These are phyloP conservation scores for Eulemur albifrons DNA, from an alignment of 2,797 vertebrate genomes.

Conservation along the genomic window DNA sequence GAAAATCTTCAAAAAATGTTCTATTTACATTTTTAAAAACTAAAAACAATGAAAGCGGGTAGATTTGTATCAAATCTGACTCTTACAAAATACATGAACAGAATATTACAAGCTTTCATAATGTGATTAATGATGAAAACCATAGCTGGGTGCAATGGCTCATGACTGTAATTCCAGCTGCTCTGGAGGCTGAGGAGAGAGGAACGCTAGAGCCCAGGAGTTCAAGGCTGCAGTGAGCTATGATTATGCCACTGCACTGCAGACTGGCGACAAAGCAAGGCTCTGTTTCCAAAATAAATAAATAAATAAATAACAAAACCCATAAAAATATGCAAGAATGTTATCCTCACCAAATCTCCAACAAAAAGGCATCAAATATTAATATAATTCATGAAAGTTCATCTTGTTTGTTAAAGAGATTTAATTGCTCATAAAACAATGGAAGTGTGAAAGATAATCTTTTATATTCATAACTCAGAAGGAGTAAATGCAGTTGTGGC, in stretches of 20 bases:
- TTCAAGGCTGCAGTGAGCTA: too few relatives aligned
- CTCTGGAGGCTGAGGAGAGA: too few relatives aligned
- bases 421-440: background rate
- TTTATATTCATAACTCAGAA: background rate
- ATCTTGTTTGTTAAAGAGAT: too few relatives aligned
- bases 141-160: too few relatives aligned
- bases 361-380: background rate
- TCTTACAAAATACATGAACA: background rate
- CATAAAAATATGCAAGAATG: background rate
- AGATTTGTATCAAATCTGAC: background rate
- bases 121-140: background rate
- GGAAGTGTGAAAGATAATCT: background rate
- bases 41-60: background rate
- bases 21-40: background rate
- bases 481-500: background rate
- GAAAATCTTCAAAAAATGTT: background rate
- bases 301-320: too few relatives aligned
- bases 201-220: too few relatives aligned
- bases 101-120: background rate
- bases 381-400: background rate
- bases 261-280: too few relatives aligned
- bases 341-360: background rate
- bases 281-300: too few relatives aligned
- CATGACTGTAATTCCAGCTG: too few relatives aligned
- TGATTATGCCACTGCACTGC: too few relatives aligned